These are phyloP conservation scores for Parauchenoglanis punctatus DNA, from an alignment of 2,797 vertebrate species.

Conservation along the genomic window DNA sequence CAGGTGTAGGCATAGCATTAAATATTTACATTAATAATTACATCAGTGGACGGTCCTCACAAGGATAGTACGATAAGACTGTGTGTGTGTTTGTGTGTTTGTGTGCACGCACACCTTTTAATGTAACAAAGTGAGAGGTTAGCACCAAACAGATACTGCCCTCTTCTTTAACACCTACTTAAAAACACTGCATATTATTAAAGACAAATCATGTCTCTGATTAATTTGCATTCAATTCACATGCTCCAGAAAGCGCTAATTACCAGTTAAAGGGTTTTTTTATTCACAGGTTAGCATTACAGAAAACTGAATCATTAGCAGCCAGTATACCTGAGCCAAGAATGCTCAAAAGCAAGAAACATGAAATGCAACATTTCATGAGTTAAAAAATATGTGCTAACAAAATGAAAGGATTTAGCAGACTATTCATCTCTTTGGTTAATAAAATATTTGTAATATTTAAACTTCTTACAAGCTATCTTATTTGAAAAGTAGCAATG, in stretches of 20 bases:
- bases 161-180: constrained; percentile 3
- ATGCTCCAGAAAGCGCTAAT: constrained; percentile 13
- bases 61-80: neutral
- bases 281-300: neutral
- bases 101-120: neutral
- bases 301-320: constrained; percentile 6
- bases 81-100: neutral
- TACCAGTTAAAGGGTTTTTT: neutral
- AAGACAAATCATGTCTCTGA: neutral
- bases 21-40: neutral
- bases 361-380: neutral
- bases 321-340: neutral
- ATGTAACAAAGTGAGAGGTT: neutral
- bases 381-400: neutral
- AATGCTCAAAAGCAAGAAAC: neutral
- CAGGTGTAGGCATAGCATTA: neutral
- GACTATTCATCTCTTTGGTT: no score
- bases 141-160: neutral
- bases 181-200: constrained; percentile 17
- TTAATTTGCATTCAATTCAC: constrained; percentile 9
- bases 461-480: neutral
- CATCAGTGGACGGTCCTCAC: neutral
- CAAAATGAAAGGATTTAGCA: neutral
- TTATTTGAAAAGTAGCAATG: neutral
- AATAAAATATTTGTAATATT: neutral